Evolutionary conservation across 2,888 invertebrate genomes (phyloP), one percentile per base, ranked within the genome.

Genomic region (Ormia ochracea): DNA sequence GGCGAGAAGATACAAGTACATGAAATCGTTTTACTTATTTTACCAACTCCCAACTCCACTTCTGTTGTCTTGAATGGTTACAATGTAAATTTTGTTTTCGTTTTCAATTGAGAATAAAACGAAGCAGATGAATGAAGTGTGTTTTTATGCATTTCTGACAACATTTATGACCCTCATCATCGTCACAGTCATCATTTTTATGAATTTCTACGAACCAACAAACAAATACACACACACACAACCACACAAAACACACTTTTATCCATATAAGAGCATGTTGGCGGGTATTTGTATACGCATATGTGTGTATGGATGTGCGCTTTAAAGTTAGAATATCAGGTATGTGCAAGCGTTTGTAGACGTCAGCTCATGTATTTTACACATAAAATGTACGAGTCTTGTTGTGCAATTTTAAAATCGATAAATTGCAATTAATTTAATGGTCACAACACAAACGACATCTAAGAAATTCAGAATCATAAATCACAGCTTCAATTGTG

Each of bases 401-500:
- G 70, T 83, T 82, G 82, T 84, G 83, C 88, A 88, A 89, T 89
- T 89, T 87, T 83, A 83, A 87, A 88, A 88, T 88, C 88, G 88
- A 88, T 88, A 88, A 88, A 89, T 88, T 88, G 89, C 88, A 88
- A 89, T 88, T 88, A 89, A 89, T 89, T 86, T 88, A 88, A 89
- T 89, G 88, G 89, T 84, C 85, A 84, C 85, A 86, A 81, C 85
- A 77, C 69, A 77, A 77, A 81, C 78, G 81, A 78, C 81, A 77
- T 78, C 77, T 52, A 74, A 70, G 65, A 77, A 77, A 66, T 77
- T 63, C 69, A 17, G 54, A 74, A 81, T 74, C 78, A 78, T 81
- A 81, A 81, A 81, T 81, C 80, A 80, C 76, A 72, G 76, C 80
- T 63, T 63, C 72, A 80, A 73, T 80, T 80, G 80, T 73, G 76